Base-by-base conservation (phyloP, 2,113 vertebrate species). In the Menura novaehollandiae region DNA sequence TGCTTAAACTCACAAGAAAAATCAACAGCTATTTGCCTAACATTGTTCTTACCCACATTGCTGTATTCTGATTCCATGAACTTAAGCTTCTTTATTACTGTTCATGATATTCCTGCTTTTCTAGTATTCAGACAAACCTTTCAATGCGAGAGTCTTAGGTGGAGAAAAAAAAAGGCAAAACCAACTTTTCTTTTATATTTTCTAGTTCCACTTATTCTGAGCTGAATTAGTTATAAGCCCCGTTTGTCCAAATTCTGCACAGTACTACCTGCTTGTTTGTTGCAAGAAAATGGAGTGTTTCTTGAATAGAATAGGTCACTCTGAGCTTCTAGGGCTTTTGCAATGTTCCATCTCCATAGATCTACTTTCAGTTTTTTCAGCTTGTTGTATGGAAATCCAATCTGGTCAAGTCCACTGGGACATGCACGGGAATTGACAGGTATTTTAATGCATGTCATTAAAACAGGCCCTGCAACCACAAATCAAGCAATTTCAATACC, bases 1-100 rank as follows among this genome's bases (percentile, higher is more conserved):
- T 91, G 19, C 60, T 68, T 76, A 85, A 79, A 88, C 44, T 67
- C 43, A 53, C 63, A 88, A 47, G 64, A 91, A 91, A 90, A 78
- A 64, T 60, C 58, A 91, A 60, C n/a, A 91, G 19, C 41, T 90
- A n/a, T 76, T 90, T 88, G 33, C 13, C 41, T 47, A 64, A 66
- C 19, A 44, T 33, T 88, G 21, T 88, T 89, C 58, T 72, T 64
- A 88, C 12, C 41, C 58, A 58, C 3, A 3, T 15, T 58, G 28
- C 9, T 74, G 46, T 79, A 49, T 52, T 83, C 21, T 53, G 41
- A 39, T 72, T 93, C 46, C 32, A 76, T 43, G 7, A 79, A 88
- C 75, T 58, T 66, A 39, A 72, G 17, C 26, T 59, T 75, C n/a
- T 80, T 77, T 74, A 44, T 60, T 85, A 60, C 35, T 64, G 39